phyloP scores from a whole-genome alignment of 2,113 vertebrate genomes.

The Mandrillus leucophaeus region DNA sequence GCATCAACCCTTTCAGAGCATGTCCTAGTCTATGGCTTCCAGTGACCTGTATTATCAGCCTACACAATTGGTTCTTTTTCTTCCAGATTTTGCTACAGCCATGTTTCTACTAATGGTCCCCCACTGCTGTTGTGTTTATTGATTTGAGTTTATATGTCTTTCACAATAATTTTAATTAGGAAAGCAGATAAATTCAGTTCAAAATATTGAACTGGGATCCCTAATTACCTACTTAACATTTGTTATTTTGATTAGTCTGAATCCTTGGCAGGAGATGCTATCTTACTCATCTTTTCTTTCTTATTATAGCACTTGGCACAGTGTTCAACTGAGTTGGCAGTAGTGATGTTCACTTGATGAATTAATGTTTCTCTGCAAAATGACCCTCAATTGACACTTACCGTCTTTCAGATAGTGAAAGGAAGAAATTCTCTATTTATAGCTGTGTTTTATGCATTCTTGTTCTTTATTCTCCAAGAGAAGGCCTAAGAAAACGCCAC shows the following conservation, averaged over 20 bases:
- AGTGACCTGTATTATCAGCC: background rate
- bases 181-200: background rate
- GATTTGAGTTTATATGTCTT: background rate
- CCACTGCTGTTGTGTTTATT: background rate
- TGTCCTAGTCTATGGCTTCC: background rate
- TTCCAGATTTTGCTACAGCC: background rate
- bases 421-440: background rate
- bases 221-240: background rate
- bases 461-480: background rate
- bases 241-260: background rate
- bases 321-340: background rate
- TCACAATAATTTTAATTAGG: background rate
- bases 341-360: background rate
- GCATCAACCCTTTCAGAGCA: background rate
- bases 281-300: background rate
- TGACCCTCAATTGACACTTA: background rate
- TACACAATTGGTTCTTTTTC: background rate
- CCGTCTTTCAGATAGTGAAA: background rate
- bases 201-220: background rate
- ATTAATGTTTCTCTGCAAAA: background rate
- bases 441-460: background rate
- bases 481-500: background rate
- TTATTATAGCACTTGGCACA: background rate
- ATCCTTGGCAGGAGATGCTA: background rate
- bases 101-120: background rate